Conservation (phyloP, 2,797 vertebrate genomes). For the Acanthurus lineatus region DNA sequence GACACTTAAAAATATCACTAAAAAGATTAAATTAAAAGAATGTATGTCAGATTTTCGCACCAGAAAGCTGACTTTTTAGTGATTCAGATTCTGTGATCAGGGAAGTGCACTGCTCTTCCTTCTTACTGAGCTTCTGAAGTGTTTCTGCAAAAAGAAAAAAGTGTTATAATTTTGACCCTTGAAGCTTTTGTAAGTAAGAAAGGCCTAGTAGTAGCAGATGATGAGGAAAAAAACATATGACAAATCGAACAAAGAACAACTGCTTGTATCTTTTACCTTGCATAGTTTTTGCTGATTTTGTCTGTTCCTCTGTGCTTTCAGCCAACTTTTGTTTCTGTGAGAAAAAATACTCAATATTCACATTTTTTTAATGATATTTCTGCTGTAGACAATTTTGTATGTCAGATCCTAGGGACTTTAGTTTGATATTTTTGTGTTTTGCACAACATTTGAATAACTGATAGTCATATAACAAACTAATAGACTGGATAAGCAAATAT, state of each 20-base stretch:
- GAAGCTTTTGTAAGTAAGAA: neutral
- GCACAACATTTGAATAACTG: neutral
- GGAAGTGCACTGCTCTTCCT: conserved; percentile 89
- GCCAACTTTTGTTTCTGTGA: conserved; percentile 90
- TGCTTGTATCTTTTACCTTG: conserved; percentile 86
- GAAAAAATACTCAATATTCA: conserved; percentile 5
- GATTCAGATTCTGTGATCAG: conserved; percentile 88
- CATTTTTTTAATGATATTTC: neutral
- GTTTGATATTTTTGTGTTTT: neutral
- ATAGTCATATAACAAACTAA: neutral
- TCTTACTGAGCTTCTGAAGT: conserved; percentile 87
- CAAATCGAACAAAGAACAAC: neutral
- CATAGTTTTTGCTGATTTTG: conserved; percentile 86
- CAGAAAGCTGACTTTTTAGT: conserved; percentile 87
- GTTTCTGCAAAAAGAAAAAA: conserved; percentile 86
- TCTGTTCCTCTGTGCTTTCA: conserved; percentile 86
- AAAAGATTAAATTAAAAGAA: neutral
- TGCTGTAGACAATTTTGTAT: neutral
- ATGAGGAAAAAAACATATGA: neutral
- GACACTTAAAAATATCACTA: neutral
- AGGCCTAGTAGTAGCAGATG: neutral
- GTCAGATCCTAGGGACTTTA: neutral
- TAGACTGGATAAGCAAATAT: neutral
- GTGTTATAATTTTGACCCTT: neutral
- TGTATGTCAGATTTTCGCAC: conserved; percentile 76